Base-by-base conservation (phyloP, 2,113 vertebrate genomes). In the Myotis lucifugus region DNA sequence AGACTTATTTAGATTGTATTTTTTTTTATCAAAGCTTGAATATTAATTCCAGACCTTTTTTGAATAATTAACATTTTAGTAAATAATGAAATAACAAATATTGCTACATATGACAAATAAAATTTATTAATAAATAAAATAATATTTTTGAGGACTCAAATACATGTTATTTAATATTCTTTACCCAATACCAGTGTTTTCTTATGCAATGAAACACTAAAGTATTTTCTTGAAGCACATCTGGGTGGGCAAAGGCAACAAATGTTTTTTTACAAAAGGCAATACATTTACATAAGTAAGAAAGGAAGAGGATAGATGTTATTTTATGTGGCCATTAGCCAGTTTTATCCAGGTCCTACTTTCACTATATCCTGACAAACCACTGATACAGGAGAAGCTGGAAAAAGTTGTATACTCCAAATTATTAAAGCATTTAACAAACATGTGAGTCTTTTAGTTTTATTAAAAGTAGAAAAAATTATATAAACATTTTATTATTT, bases 401-500 rank as follows among this genome's bases (percentile, higher is more conserved):
- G 64, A 79, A 86, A 50, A 87, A 84, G 12, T 46, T 82, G 34
- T 64, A 8, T 76, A 40, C 15, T 67, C 34, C 17, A 85, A 77
- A 93, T 87, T 88, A 61, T 72, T 21, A 96, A 91, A 73, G 13
- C 64, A 69, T 29, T 21, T 70, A 76, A 93, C 19, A 93, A 90
- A 89, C 87, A 54, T 25, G 15, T 85, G 9, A 81, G 29, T 46
- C 25, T 91, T 83, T 79, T 42, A 52, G 40, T 59, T 95, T 83
- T 92, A 86, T 52, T 34, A 50, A 94, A 88, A 42, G 61, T 37
- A 37, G 83, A 93, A 74, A 69, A 67, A 88, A 40, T 70, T 19
- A 74, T 29, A 54, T 84, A 66, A 93, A 83, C 19, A 88, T 93
- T 96, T 77, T 66, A 25, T 95, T 95, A 87, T 79, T 95, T 94